Conservation (phyloP, 2,888 invertebrate species). For the Perizoma flavofasciatum region DNA sequence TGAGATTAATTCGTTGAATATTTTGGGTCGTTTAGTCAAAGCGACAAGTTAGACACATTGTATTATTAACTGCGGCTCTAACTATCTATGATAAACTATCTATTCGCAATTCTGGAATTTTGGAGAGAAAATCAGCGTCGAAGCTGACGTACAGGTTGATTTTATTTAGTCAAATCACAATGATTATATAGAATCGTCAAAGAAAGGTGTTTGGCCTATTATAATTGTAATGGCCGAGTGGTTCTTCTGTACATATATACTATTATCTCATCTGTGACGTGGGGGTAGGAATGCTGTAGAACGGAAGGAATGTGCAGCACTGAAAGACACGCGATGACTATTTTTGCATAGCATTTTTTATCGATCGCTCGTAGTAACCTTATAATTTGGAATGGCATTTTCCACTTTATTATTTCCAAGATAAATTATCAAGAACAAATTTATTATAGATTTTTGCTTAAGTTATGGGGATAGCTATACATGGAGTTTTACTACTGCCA, state of each 20-base stretch:
- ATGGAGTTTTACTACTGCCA: too few relatives aligned
- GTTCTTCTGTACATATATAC: not conserved
- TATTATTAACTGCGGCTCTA: too few relatives aligned
- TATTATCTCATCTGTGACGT: conserved; percentile 15
- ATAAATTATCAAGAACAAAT: not conserved
- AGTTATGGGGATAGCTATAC: too few relatives aligned
- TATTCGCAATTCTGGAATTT: too few relatives aligned
- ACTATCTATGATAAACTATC: too few relatives aligned
- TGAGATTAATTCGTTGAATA: not conserved
- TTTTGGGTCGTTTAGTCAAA: not conserved
- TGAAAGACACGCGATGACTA: conserved; percentile 34
- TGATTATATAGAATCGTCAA: too few relatives aligned
- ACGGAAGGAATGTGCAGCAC: conserved; percentile 46
- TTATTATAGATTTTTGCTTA: too few relatives aligned
- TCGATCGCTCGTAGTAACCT: conserved; percentile 11
- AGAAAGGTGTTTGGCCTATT: too few relatives aligned
- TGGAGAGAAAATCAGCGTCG: too few relatives aligned
- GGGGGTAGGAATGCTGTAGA: conserved; percentile 65
- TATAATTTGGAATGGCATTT: conserved; percentile 1
- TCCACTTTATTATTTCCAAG: not conserved
- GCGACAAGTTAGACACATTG: too few relatives aligned
- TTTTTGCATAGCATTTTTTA: conserved; percentile 18
- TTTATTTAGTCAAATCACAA: too few relatives aligned
- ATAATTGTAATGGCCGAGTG: not conserved
- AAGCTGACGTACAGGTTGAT: too few relatives aligned